A percentile compares a stretch with the other conserved stretches of the same genome.
Evolutionary conservation across 2,113 vertebrate species (phyloP).

Genomic region (Anoura caudifer): DNA sequence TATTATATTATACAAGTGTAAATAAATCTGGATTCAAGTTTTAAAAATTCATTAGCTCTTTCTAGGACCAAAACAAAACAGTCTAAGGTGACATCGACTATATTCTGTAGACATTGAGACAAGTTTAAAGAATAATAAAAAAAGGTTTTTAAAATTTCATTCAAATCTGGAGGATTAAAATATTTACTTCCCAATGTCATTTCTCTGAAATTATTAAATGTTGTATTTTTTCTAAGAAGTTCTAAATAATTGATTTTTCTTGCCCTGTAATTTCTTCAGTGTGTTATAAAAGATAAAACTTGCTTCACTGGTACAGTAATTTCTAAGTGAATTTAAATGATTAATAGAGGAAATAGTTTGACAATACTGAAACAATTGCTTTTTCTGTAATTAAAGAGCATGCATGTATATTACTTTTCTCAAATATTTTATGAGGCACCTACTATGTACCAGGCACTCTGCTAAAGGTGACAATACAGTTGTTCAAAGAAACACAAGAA

Average conservation of each 20-base stretch:
- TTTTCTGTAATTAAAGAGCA: constrained; percentile 24
- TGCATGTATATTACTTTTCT: neutral
- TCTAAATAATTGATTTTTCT: constrained; percentile 70
- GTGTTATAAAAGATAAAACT: constrained; percentile 64
- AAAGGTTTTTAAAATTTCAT: constrained; percentile 61
- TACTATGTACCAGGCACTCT: neutral
- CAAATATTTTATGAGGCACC: neutral
- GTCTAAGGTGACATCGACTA: constrained; percentile 55
- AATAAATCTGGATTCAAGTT: constrained; percentile 71
- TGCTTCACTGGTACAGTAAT: constrained; percentile 44
- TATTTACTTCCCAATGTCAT: constrained; percentile 69
- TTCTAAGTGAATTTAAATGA: constrained; percentile 51
- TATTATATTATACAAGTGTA: constrained; percentile 47
- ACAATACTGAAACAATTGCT: neutral
- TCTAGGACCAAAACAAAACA: constrained; percentile 72
- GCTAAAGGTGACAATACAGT: neutral
- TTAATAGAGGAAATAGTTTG: constrained; percentile 14
- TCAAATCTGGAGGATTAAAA: constrained; percentile 52
- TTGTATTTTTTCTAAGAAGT: constrained; percentile 68
- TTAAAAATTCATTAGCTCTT: constrained; percentile 76
- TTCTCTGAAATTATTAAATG: constrained; percentile 69
- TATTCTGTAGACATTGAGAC: constrained; percentile 69
- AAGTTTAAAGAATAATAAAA: constrained; percentile 62
- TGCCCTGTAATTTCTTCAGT: constrained; percentile 52
- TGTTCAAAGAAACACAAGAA: neutral